Evolutionary conservation across 1,140 invertebrate species (phyloP), one percentile per base, ranked within the genome.

Genomic region (Caerostris darwini): DNA sequence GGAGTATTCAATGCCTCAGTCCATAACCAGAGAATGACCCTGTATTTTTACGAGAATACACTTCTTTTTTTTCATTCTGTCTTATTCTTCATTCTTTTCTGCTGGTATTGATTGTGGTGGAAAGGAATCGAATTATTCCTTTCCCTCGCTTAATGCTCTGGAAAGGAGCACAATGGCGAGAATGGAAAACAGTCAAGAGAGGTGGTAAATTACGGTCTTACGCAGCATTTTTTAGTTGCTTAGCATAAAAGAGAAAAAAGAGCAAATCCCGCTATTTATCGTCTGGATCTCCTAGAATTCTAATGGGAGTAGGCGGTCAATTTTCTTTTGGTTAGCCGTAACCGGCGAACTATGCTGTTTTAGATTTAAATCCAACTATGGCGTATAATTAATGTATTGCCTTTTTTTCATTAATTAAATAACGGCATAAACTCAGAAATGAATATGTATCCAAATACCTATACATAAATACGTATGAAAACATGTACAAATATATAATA

Each of bases 1-100:
- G 34, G 64, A 71, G 7, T 61, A 89, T 71, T 89, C 87, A 56
- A 89, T 89, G 87, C 87, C 87, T 57, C 6, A 71, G 87, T 89
- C 87, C 64, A 71, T 89, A 77, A 77, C 8, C 71, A 77, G 50
- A 5, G 87, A 89, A 89, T 89, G 87, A 69, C 87, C 64, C 50
- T 56, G 64, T 69, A 53, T 89, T 89, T 89, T 89, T 89, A 89
- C 87, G 87, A 89, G 14, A 50, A 34, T 14, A 10, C 12, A 14
- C 3, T 53, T 12, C 12, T 34, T 12, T 77, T 77, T 77, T 77
- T 50, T 14, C 8, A 5, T 77, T 53, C 7, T 2, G 34, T 34
- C 34, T 34, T 34, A 34, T 34, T 34, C 10, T 7, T 3, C 19
- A n/a, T 7, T 71, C 6, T 12, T 50, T 12, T 71, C 50, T 3